phyloP scores from a whole-genome alignment of 2,888 invertebrate species.

The Stegophylla sp. region DNA sequence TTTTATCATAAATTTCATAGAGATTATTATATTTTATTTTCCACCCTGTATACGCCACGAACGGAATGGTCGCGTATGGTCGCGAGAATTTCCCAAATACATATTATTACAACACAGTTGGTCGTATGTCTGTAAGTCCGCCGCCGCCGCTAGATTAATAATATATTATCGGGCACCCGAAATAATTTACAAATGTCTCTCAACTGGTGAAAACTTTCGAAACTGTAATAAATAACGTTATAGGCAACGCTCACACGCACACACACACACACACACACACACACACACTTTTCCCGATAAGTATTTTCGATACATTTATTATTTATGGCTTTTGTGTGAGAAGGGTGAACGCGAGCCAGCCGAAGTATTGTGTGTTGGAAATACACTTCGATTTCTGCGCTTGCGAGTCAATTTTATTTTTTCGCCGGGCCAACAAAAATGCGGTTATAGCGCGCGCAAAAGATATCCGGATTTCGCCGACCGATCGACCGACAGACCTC shows the following conservation, averaged over 20 bases:
- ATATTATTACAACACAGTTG: too few species aligned
- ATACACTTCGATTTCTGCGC: background rate
- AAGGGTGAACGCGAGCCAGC: background rate
- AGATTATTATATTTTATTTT: too few species aligned
- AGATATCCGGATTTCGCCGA: background rate
- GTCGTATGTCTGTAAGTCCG: too few species aligned
- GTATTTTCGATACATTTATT: constrained; percentile 13
- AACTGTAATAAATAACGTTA: constrained; percentile 27
- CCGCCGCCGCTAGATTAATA: too few species aligned
- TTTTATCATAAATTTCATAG: too few species aligned
- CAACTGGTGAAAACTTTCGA: background rate
- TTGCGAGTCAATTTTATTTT: background rate
- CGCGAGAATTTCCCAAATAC: too few species aligned
- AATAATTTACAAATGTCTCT: constrained; percentile 29
- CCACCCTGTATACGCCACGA: too few species aligned
- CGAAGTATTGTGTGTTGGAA: background rate
- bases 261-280: too few species aligned
- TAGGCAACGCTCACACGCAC: too few species aligned
- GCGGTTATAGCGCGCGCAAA: background rate
- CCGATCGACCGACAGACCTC: too few species aligned
- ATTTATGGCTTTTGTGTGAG: background rate
- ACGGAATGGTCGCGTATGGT: too few species aligned
- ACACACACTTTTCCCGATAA: background rate
- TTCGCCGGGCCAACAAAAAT: too few species aligned
- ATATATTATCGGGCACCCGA: constrained; percentile 11